phyloP scores from a whole-genome alignment of 2,797 vertebrate species.

The Eleutherodactylus coqui region DNA sequence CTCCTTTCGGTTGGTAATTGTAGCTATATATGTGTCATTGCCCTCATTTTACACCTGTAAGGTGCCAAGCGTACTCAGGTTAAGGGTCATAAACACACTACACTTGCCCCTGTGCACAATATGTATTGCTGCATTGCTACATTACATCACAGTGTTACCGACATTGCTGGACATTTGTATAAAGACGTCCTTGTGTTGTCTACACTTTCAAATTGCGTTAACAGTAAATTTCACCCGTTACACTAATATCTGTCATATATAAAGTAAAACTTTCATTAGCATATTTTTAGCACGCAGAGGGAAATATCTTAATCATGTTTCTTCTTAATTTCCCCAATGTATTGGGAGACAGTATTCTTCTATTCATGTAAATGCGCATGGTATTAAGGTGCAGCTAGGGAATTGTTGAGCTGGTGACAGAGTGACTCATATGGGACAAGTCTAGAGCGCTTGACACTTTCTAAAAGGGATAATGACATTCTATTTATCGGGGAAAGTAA shows the following conservation, averaged over 20 bases:
- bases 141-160: neutral
- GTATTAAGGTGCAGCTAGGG: conserved; percentile 12
- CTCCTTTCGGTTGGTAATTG: neutral
- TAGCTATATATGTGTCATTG: neutral
- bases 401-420: neutral
- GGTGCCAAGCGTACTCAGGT: neutral
- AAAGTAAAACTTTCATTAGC: neutral
- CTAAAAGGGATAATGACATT: neutral
- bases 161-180: neutral
- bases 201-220: neutral
- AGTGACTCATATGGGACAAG: conserved; percentile 16
- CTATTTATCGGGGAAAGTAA: neutral
- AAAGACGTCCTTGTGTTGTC: neutral
- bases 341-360: neutral
- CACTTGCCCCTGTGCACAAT: neutral
- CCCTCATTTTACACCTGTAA: neutral
- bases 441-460: neutral
- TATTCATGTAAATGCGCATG: neutral
- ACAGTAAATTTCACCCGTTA: neutral
- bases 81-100: neutral
- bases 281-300: neutral
- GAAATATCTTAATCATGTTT: neutral
- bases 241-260: neutral
- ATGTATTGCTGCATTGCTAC: neutral
- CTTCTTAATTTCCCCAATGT: neutral